Evolutionary conservation across 2,888 invertebrate species (phyloP).

Genomic region (Protophormia terraenovae): DNA sequence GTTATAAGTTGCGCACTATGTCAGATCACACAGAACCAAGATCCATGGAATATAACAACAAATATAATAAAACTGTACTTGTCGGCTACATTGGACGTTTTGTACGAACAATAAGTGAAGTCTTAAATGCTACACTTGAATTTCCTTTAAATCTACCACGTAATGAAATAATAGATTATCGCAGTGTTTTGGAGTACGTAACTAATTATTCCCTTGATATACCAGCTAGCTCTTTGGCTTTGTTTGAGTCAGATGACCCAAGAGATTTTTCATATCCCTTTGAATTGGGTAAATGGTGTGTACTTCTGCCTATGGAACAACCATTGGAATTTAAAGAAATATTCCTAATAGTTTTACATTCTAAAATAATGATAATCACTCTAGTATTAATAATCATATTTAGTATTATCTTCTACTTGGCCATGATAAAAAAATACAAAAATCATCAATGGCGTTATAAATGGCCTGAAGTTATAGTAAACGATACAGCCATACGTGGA

Average conservation of each 20-base stretch:
- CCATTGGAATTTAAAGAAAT: conserved; percentile 24
- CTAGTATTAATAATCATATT: conserved; percentile 17
- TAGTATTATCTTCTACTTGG: conserved; percentile 17
- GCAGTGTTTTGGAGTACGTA: conserved; percentile 24
- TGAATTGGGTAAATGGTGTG: conserved; percentile 59
- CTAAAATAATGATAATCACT: conserved; percentile 11
- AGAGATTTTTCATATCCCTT: conserved; percentile 61
- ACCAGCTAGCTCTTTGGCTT: conserved; percentile 21
- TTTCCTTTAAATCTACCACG: conserved; percentile 15
- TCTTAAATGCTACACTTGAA: conserved; percentile 36
- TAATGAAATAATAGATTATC: conserved; percentile 15
- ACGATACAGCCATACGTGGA: conserved; percentile 58
- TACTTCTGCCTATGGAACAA: conserved; percentile 63
- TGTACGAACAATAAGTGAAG: conserved; percentile 30
- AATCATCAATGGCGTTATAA: background rate
- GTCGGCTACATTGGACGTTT: conserved; percentile 55
- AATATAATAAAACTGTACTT: conserved; percentile 2
- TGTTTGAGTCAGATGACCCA: background rate
- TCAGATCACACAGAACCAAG: conserved; percentile 54
- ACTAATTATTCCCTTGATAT: conserved; percentile 57
- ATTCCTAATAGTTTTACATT: conserved; percentile 24
- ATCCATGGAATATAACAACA: conserved; percentile 56
- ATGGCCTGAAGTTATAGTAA: conserved; percentile 42
- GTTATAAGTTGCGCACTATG: conserved; percentile 53
- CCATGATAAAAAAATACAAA: background rate